Percentiles rank a stretch among this genome's conserved stretches.
These are phyloP conservation scores for Amiota communis DNA, from an alignment of 2,888 invertebrate genomes.

Conservation along the genomic window DNA sequence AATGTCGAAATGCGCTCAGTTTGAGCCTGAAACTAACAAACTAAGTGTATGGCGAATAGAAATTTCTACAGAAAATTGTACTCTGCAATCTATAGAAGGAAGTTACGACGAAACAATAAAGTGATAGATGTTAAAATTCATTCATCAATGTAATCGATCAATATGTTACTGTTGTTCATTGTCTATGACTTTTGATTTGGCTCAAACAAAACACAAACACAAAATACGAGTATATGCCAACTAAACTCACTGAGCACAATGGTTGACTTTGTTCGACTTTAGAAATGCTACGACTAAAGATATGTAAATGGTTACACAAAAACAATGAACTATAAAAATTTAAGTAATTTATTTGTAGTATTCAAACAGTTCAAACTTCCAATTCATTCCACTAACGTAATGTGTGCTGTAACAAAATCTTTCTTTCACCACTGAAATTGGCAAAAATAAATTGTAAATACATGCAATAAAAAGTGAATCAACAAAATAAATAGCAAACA, in stretches of 20 bases:
- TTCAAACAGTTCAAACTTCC: too few relatives aligned
- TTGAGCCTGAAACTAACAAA: not conserved
- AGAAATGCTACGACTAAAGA: not conserved
- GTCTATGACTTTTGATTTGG: not conserved
- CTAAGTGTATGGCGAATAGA: too few relatives aligned
- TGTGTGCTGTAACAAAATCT: too few relatives aligned
- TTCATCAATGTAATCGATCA: slow-evolving; percentile 67
- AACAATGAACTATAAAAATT: slow-evolving; percentile 62
- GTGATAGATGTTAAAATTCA: slow-evolving; percentile 60
- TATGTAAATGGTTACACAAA: slow-evolving; percentile 54
- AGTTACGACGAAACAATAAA: slow-evolving; percentile 40
- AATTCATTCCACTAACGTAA: too few relatives aligned
- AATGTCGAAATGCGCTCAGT: slow-evolving; percentile 9
- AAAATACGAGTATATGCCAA: not conserved
- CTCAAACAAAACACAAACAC: not conserved
- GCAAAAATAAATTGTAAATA: too few relatives aligned
- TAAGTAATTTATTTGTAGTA: slow-evolving; percentile 59
- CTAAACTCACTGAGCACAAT: not conserved
- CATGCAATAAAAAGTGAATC: too few relatives aligned
- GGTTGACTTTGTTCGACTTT: not conserved
- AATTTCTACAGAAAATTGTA: too few relatives aligned
- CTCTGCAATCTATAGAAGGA: too few relatives aligned
- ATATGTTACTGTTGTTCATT: slow-evolving; percentile 31
- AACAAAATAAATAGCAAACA: too few relatives aligned
- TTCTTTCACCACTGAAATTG: too few relatives aligned